These are phyloP conservation scores for Prunella fulvescens DNA, from an alignment of 2,113 vertebrate species.

Conservation along the genomic window DNA sequence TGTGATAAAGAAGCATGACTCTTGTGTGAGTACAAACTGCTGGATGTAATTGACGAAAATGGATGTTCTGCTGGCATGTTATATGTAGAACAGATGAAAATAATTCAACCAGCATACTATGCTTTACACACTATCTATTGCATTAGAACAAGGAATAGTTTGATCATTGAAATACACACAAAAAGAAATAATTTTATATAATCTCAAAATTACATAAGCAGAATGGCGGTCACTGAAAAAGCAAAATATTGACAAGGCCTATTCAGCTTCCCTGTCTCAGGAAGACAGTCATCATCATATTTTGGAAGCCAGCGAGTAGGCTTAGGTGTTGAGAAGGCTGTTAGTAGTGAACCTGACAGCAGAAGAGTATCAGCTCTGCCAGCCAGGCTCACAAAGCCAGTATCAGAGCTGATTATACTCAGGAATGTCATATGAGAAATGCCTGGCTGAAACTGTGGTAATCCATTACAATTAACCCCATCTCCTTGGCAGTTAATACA, in stretches of 20 bases:
- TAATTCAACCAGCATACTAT: neutral
- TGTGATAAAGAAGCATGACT: neutral
- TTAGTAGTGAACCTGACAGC: neutral
- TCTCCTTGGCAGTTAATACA: neutral
- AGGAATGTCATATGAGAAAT: neutral
- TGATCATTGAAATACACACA: neutral
- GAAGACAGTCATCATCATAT: neutral
- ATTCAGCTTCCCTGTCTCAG: neutral
- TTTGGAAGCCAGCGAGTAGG: neutral
- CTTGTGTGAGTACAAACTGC: neutral
- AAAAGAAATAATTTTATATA: neutral
- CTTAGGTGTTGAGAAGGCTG: neutral
- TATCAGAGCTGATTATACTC: neutral
- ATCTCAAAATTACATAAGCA: neutral
- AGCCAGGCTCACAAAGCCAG: neutral
- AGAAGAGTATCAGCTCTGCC: neutral
- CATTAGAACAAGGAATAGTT: neutral
- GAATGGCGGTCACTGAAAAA: neutral
- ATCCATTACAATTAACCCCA: neutral
- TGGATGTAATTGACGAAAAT: neutral
- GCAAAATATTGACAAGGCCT: neutral
- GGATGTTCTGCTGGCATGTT: neutral
- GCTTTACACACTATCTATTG: neutral
- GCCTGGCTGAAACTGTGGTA: neutral
- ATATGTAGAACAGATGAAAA: neutral